Percentiles rank a stretch among this genome's conserved stretches.
Evolutionary conservation across 2,113 vertebrate genomes (phyloP).

Genomic region (Eulacestoma nigropectus): DNA sequence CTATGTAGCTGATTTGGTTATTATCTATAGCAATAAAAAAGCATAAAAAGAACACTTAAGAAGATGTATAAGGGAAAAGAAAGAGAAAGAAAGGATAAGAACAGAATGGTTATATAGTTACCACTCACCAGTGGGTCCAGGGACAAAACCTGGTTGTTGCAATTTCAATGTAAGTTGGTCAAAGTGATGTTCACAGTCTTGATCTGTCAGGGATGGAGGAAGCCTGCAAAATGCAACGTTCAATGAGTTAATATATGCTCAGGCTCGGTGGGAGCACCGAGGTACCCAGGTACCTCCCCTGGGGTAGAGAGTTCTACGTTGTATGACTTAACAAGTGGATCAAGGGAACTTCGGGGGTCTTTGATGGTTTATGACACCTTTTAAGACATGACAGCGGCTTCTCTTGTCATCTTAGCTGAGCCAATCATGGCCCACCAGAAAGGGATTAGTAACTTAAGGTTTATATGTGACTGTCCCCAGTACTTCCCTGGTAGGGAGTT

Average conservation of each 20-base stretch:
- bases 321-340: not conserved
- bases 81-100: not conserved
- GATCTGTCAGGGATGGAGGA: not conserved
- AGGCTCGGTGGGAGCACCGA: not conserved
- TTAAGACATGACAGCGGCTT: not conserved
- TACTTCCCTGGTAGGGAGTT: not conserved
- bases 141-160: not conserved
- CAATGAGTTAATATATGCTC: not conserved
- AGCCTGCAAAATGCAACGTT: not conserved
- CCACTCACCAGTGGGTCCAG: not conserved
- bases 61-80: not conserved
- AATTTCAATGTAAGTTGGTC: not conserved
- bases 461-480: not conserved
- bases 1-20: not conserved
- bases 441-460: not conserved
- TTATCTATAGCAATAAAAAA: not conserved
- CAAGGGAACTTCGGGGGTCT: not conserved
- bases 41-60: not conserved
- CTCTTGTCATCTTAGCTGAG: not conserved
- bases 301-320: not conserved
- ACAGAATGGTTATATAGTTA: not conserved
- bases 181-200: not conserved
- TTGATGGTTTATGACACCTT: not conserved
- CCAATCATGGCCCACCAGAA: not conserved
- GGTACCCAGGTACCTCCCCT: not conserved